Percentiles rank a stretch among this genome's conserved stretches.
phyloP scores from a whole-genome alignment of 2,888 invertebrate species.

The Drosophila flavopinicola region DNA sequence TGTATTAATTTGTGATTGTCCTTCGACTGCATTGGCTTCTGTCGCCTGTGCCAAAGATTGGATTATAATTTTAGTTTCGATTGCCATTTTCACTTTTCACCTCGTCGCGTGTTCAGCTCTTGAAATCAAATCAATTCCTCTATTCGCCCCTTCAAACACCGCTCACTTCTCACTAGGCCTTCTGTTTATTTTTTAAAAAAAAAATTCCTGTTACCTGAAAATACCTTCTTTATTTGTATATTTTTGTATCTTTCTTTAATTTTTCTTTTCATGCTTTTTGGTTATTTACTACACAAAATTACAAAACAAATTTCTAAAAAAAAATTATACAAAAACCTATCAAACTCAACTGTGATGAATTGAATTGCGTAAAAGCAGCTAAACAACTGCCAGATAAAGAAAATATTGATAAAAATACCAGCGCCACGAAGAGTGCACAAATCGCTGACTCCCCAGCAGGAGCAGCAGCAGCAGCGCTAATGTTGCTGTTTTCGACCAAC shows the following conservation, averaged over 20 bases:
- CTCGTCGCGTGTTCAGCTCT: constrained; percentile 43
- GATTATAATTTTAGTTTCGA: constrained; percentile 32
- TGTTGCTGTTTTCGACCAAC: constrained; percentile 61
- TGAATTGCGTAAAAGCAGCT: constrained; percentile 37
- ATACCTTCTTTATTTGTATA: background rate
- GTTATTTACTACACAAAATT: constrained; percentile 34
- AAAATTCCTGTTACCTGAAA: background rate
- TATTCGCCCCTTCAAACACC: constrained; percentile 31
- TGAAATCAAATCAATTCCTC: constrained; percentile 39
- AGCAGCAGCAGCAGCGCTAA: constrained; percentile 7
- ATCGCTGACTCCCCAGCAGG: constrained; percentile 15
- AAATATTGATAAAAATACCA: constrained; percentile 30
- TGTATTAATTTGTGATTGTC: constrained; percentile 49
- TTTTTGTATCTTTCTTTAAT: constrained; percentile 11
- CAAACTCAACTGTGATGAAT: constrained; percentile 50
- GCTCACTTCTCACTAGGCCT: constrained; percentile 20
- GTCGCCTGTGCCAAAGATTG: constrained; percentile 49
- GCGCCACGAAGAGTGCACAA: constrained; percentile 22
- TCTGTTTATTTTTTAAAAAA: constrained; percentile 11
- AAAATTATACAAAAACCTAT: no score
- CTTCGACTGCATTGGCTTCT: constrained; percentile 61
- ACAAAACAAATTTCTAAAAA: constrained; percentile 26
- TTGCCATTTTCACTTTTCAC: constrained; percentile 46
- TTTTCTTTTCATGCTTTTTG: constrained; percentile 42
- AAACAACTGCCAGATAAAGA: constrained; percentile 39